Evolutionary conservation across 2,888 invertebrate species (phyloP), one percentile per base, ranked within the genome.

Genomic region (Eudemis profundana): DNA sequence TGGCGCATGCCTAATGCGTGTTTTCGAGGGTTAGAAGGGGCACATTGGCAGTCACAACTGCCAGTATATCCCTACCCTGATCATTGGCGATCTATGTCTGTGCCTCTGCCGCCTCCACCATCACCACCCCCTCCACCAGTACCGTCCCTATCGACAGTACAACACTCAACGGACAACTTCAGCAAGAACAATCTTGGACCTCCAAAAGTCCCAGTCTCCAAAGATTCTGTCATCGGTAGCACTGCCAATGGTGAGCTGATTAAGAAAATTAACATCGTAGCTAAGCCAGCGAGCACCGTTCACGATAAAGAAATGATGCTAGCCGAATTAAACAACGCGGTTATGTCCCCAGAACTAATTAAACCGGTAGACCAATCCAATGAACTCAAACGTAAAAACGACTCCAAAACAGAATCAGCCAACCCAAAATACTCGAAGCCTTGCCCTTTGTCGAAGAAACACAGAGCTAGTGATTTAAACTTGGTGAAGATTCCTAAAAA

Each of bases 401-500:
- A 40, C 5, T 4, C 23, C 7, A 15, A 1, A 15, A 14, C 14
- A 38, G 23, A 33, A 10, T n/a, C 3, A 8, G 15, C 8, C 7
- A 47, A 38, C 2, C 23, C 19, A n/a, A 57, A 42, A 42, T 12
- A 23, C 21, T 33, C 50, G 8, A 64, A 46, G 27, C 65, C 60
- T 23, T 46, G 60, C 19, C 65, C 60, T 12, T 40, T 60, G 12
- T 65, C 65, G 14, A 65, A 60, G 38, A 65, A 53, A 21, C 19
- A 47, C n/a, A 38, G 3, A 33, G 15, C 42, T 8, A 7, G 10
- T 14, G 23, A 36, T 17, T 8, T 3, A 40, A 40, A 49, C 14
- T 14, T 3, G 4, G 29, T 29, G 10, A 38, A 15, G 8, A 17
- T 8, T 40, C 17, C 33, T 5, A 38, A 64, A 7, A 36, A 27